Evolutionary conservation across 2,888 invertebrate species (phyloP), one percentile per base, ranked within the genome.

Genomic region (Willowsia nigromaculata): DNA sequence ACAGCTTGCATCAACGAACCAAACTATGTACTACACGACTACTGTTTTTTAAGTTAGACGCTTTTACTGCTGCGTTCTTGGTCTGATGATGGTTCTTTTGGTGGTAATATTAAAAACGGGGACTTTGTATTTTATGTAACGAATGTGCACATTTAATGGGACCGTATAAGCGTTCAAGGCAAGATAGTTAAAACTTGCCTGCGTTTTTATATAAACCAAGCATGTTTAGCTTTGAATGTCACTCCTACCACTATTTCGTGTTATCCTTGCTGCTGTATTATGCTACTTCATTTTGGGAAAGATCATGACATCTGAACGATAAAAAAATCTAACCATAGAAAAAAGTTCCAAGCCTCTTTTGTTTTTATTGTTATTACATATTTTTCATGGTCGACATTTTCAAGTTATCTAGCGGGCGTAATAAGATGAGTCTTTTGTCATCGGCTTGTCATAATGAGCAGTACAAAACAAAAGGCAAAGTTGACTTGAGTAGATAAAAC

Each of bases 351-450:
- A 11, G 71, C 1, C 27, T 47, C 27, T 47, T 40, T 74, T 47
- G 74, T 74, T 74, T 71, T 47, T 74, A 74, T 43, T 74, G 74
- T 43, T 47, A 74, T 74, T 47, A 47, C 47, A 74, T 74, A 74
- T 74, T 74, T 74, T 74, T 74, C 74, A 74, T 74, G 47, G 74
- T 47, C 18, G 74, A 74, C 74, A 47, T 47, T 74, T 30, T 13
- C 74, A 74, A 47, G 47, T 47, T 47, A 47, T 47, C 27, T 37
- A 47, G 15, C 37, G 1, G 18, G 30, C 0, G 30, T 62, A 62
- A 62, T 62, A 62, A 62, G 30, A 65, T 33, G 65, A 65, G 30
- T 15, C 4, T 68, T 37, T 68, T 22, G 68, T 71, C 40, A 40
- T 40, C 68, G 18, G 37, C 18, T 18, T 62, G 18, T 37, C 22